Percentiles rank a stretch among this genome's conserved stretches.
These are phyloP conservation scores for Pemphigus obesinymphae DNA, from an alignment of 1,140 invertebrate genomes.

Conservation along the genomic window DNA sequence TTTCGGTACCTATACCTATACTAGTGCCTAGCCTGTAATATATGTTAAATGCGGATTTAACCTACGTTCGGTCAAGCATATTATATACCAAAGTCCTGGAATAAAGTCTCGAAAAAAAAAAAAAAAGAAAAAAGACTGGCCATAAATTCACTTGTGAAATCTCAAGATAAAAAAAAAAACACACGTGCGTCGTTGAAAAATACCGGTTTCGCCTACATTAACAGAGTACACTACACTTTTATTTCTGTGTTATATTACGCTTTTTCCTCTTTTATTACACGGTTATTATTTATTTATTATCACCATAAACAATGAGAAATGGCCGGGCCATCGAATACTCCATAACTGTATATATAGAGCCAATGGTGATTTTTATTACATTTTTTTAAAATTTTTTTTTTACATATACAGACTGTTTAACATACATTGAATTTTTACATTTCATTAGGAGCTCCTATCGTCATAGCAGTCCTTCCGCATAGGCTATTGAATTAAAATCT, in stretches of 20 bases:
- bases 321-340: not conserved
- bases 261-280: slow-evolving; percentile 3
- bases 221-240: not conserved
- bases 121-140: not conserved
- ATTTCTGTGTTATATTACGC: not conserved
- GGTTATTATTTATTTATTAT: slow-evolving; percentile 26
- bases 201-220: slow-evolving; percentile 31
- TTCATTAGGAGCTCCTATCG: not conserved
- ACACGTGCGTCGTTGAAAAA: not conserved
- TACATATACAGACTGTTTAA: not conserved
- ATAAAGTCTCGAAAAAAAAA: not conserved
- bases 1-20: not conserved
- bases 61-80: not conserved
- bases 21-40: too few species aligned
- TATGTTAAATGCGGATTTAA: not conserved
- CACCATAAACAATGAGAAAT: not conserved
- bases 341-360: too few species aligned
- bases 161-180: not conserved
- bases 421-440: not conserved
- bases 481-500: not conserved
- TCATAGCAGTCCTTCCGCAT: not conserved
- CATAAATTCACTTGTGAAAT: slow-evolving; percentile 1
- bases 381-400: too few species aligned
- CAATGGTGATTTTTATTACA: slow-evolving; percentile 10
- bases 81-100: not conserved